These are phyloP conservation scores for Troglohyphantes excavatus DNA, from an alignment of 2,888 invertebrate genomes.

Conservation along the genomic window DNA sequence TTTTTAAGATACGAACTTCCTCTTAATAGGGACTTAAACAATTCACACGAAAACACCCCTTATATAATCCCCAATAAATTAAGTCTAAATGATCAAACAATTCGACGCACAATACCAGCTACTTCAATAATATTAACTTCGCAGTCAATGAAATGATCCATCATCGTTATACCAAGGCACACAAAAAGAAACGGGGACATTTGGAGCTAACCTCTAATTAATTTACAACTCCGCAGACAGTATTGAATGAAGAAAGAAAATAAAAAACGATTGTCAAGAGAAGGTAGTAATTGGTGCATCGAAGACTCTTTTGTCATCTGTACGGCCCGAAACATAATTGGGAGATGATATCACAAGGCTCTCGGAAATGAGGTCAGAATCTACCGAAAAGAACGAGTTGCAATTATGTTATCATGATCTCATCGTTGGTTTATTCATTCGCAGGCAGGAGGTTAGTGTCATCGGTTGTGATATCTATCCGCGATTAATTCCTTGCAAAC, in stretches of 20 bases:
- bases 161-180: not conserved
- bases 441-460: conserved; percentile 16
- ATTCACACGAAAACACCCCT: too few relatives aligned
- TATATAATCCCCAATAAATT: too few relatives aligned
- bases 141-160: not conserved
- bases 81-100: not conserved
- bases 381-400: conserved; percentile 19
- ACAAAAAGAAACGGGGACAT: too few relatives aligned
- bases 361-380: conserved; percentile 45
- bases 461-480: conserved; percentile 27
- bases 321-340: conserved; percentile 18
- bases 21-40: too few relatives aligned
- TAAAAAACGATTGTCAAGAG: conserved; percentile 10
- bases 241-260: conserved; percentile 18
- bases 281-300: conserved; percentile 45
- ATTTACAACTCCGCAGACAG: conserved; percentile 33
- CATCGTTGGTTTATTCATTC: not conserved
- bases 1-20: too few relatives aligned
- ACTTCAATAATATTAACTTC: not conserved
- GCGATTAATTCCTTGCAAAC: conserved; percentile 2
- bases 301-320: conserved; percentile 31
- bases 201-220: conserved; percentile 30
- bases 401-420: conserved; percentile 29
- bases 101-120: not conserved
- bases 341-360: conserved; percentile 58